Evolutionary conservation across 2,113 vertebrate genomes (phyloP).

Genomic region (Rhombomys opimus): DNA sequence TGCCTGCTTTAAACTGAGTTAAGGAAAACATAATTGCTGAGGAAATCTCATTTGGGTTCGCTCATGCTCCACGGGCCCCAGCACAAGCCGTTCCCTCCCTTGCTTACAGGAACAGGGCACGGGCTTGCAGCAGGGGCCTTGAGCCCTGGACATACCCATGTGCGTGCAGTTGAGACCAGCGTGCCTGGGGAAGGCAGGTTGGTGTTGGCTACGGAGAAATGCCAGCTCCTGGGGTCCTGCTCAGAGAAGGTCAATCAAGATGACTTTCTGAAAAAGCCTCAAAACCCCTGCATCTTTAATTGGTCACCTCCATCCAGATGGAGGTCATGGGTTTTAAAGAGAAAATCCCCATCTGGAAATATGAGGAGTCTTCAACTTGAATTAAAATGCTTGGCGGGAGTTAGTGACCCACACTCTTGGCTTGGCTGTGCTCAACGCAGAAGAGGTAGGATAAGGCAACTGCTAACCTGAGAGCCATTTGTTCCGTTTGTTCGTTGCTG

Average conservation of each 20-base stretch:
- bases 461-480: not conserved
- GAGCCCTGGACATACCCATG: not conserved
- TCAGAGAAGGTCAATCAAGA: not conserved
- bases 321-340: not conserved
- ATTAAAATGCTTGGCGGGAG: not conserved
- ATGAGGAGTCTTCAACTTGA: not conserved
- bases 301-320: not conserved
- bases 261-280: constrained; percentile 49
- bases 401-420: not conserved
- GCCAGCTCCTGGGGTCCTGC: not conserved
- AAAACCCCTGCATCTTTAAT: not conserved
- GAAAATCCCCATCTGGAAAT: not conserved
- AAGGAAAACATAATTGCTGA: constrained; percentile 74
- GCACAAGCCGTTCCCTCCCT: constrained; percentile 19
- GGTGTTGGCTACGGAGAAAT: not conserved
- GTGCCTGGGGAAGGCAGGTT: not conserved
- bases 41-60: constrained; percentile 73
- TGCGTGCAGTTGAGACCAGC: not conserved
- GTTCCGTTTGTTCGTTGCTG: not conserved
- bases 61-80: constrained; percentile 29
- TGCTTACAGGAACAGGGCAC: not conserved
- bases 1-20: constrained; percentile 63
- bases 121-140: constrained; percentile 6
- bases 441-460: not conserved
- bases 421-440: not conserved